A percentile compares a stretch with the other conserved stretches of the same genome.
Evolutionary conservation across 1,140 invertebrate species (phyloP).

Genomic region (Tribolium castaneum): DNA sequence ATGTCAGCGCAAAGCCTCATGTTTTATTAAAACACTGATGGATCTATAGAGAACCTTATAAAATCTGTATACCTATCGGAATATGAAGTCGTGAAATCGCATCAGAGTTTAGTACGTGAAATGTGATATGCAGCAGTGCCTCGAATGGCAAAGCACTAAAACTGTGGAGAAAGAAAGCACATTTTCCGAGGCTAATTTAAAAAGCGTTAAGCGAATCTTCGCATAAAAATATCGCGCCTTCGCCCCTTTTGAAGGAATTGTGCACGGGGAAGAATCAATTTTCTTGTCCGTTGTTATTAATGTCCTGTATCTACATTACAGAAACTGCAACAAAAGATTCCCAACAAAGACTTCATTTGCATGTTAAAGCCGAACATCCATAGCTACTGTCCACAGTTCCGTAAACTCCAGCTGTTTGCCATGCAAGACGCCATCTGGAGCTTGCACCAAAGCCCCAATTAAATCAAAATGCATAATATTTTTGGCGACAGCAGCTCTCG

Average conservation of each 20-base stretch:
- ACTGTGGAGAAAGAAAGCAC: not conserved
- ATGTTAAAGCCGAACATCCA: conserved; percentile 15
- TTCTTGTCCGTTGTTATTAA: conserved; percentile 21
- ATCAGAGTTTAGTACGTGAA: not conserved
- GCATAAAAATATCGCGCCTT: not conserved
- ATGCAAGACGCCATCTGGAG: not conserved
- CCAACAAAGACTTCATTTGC: conserved; percentile 21
- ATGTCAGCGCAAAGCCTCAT: not conserved
- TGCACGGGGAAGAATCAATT: conserved; percentile 5
- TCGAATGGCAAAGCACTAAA: not conserved
- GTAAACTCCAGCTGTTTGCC: not conserved
- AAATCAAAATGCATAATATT: not conserved
- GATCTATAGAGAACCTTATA: not conserved
- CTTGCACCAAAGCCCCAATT: not conserved
- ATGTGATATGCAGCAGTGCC: not conserved
- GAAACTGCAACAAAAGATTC: conserved; percentile 17
- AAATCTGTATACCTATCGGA: not conserved
- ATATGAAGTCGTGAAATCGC: not conserved
- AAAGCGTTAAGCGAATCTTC: not conserved
- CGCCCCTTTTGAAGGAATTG: not conserved
- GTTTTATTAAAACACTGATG: not conserved
- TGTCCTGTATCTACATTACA: conserved; percentile 17
- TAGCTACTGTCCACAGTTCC: not conserved
- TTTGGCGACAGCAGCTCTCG: not conserved
- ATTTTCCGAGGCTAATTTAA: not conserved